Percentiles rank a stretch among this genome's conserved stretches.
phyloP scores from a whole-genome alignment of 1,140 invertebrate species.

The Lucilia sericata region DNA sequence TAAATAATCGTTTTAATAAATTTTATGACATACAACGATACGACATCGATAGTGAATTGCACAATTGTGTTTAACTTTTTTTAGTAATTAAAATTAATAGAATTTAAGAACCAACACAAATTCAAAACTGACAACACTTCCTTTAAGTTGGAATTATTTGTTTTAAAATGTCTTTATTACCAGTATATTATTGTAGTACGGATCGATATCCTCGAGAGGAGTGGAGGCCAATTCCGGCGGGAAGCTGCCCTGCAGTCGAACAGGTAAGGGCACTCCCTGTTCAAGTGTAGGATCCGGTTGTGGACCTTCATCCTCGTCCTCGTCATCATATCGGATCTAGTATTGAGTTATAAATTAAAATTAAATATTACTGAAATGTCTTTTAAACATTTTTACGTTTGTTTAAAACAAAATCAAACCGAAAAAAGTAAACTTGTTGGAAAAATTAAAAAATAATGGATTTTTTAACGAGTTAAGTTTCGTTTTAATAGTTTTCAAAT shows the following conservation, averaged over 20 bases:
- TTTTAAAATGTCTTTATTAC: conserved; percentile 70
- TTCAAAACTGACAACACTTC: background rate
- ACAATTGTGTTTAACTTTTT: no score
- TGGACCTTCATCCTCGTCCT: conserved; percentile 95
- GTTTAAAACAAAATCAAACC: background rate
- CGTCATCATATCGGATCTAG: conserved; percentile 93
- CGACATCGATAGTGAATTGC: no score
- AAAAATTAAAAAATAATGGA: background rate
- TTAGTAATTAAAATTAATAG: no score
- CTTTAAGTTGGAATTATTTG: no score
- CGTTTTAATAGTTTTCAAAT: background rate
- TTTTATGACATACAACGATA: no score
- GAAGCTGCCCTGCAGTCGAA: conserved; percentile 89
- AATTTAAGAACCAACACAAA: background rate
- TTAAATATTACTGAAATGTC: conserved; percentile 13
- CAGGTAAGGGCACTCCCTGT: conserved; percentile 90
- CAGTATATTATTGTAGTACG: conserved; percentile 91
- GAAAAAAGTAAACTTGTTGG: no score
- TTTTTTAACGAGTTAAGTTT: background rate
- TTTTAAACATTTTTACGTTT: background rate
- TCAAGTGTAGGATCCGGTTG: conserved; percentile 93
- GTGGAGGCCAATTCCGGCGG: conserved; percentile 91
- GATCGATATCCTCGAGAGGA: conserved; percentile 95
- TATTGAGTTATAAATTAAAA: conserved; percentile 34
- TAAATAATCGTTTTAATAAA: no score